Percentiles rank a stretch among this genome's conserved stretches.
These are phyloP conservation scores for Leptinotarsa juncta DNA, from an alignment of 2,888 invertebrate genomes.

Conservation along the genomic window DNA sequence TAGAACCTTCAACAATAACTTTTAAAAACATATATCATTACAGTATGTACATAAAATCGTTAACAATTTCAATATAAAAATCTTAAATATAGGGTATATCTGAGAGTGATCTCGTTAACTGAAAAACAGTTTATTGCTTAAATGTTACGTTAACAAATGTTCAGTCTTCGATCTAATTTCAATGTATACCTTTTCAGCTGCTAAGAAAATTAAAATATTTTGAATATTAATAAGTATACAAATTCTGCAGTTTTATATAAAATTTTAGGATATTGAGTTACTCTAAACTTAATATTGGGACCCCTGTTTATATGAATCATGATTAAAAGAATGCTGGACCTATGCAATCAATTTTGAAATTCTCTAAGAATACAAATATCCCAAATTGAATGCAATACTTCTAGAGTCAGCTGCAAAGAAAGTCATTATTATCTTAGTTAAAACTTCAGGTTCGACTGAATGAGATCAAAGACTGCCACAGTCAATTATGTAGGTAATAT, in stretches of 20 bases:
- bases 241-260: too few relatives aligned
- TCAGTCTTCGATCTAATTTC: slow-evolving; percentile 9
- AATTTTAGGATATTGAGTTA: too few relatives aligned
- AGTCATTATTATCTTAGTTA: too few relatives aligned
- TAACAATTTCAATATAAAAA: slow-evolving; percentile 40
- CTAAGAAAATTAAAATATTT: too few relatives aligned
- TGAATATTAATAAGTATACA: too few relatives aligned
- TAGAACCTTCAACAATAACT: slow-evolving; percentile 46
- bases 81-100: slow-evolving; percentile 19
- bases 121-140: slow-evolving; percentile 15
- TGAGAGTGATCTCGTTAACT: not conserved
- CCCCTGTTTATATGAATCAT: too few relatives aligned
- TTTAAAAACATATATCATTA: slow-evolving; percentile 44
- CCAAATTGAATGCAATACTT: too few relatives aligned
- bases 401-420: too few relatives aligned
- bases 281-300: too few relatives aligned
- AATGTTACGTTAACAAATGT: not conserved
- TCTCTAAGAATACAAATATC: too few relatives aligned
- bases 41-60: slow-evolving; percentile 45
- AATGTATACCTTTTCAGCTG: not conserved
- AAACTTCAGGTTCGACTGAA: not conserved
- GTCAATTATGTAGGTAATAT: not conserved
- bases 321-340: too few relatives aligned
- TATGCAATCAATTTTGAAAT: too few relatives aligned
- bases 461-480: slow-evolving; percentile 4